Conservation (phyloP, 2,113 vertebrate genomes). For the Tetrao urogallus region DNA sequence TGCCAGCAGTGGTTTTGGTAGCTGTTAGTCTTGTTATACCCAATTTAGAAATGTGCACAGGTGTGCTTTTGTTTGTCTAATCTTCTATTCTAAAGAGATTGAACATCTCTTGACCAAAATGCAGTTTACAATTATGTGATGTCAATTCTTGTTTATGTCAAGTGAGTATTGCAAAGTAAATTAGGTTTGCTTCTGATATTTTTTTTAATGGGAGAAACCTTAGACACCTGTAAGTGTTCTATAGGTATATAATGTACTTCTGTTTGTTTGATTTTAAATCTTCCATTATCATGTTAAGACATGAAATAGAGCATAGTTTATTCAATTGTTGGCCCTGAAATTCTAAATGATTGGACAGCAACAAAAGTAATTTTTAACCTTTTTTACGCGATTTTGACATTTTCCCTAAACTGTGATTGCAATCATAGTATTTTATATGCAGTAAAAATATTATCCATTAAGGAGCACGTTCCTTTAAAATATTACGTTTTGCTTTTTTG, state of each 20-base stretch:
- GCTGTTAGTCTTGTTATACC: background rate
- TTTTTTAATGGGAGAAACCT: background rate
- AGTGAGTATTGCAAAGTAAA: background rate
- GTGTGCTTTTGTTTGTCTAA: fast-evolving
- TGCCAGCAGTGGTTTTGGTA: background rate
- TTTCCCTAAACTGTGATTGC: background rate
- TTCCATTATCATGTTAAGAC: background rate
- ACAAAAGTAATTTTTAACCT: background rate
- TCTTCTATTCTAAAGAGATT: background rate
- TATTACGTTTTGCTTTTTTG: background rate
- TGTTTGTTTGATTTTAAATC: background rate
- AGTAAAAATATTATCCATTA: background rate
- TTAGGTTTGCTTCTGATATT: background rate
- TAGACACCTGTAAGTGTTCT: background rate
- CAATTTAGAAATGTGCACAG: background rate
- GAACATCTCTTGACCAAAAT: background rate
- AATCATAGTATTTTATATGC: background rate
- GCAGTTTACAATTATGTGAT: background rate
- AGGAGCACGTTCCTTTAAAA: background rate
- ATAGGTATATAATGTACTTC: background rate
- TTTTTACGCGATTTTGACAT: background rate
- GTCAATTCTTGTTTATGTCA: background rate
- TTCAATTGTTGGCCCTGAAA: background rate
- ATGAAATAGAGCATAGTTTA: background rate
- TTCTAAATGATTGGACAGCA: background rate